phyloP scores from a whole-genome alignment of 1,140 invertebrate species.

The Eulimnadia texana region DNA sequence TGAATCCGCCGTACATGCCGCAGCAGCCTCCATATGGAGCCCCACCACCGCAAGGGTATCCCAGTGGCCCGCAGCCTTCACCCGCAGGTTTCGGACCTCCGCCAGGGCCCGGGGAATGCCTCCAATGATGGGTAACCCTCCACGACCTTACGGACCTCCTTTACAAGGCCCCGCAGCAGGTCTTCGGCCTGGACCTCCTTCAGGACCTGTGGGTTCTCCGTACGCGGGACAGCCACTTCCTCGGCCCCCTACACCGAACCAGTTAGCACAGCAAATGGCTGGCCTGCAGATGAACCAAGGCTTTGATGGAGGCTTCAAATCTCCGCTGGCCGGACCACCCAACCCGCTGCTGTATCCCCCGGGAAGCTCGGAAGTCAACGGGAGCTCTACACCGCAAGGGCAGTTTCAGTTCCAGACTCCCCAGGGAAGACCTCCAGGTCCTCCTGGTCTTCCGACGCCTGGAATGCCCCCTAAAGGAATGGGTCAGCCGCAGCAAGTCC shows the following conservation, averaged over 20 bases:
- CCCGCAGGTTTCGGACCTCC: neutral
- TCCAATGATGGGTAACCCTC: constrained; percentile 12
- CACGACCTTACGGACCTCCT: constrained; percentile 9
- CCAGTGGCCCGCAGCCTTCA: neutral
- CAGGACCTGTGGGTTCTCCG: neutral
- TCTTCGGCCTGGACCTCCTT: constrained; percentile 2
- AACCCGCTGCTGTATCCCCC: constrained; percentile 7
- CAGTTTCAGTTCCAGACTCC: neutral
- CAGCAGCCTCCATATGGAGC: constrained; percentile 2
- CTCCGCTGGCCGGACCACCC: neutral
- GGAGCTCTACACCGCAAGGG: neutral
- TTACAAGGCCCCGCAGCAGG: constrained; percentile 2
- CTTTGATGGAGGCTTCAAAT: constrained; percentile 25
- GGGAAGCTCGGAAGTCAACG: neutral
- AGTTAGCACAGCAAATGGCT: constrained; percentile 31
- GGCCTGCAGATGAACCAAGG: constrained; percentile 27
- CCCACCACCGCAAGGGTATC: constrained; percentile 1
- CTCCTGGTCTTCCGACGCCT: neutral
- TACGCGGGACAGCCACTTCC: neutral
- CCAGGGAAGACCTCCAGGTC: neutral
- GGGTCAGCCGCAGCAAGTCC: neutral
- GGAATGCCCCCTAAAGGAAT: neutral
- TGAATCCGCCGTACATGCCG: constrained; percentile 7
- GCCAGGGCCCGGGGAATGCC: neutral
- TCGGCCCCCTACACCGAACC: constrained; percentile 14